Evolutionary conservation across 2,797 vertebrate genomes (phyloP).

Genomic region (Mus spretus): DNA sequence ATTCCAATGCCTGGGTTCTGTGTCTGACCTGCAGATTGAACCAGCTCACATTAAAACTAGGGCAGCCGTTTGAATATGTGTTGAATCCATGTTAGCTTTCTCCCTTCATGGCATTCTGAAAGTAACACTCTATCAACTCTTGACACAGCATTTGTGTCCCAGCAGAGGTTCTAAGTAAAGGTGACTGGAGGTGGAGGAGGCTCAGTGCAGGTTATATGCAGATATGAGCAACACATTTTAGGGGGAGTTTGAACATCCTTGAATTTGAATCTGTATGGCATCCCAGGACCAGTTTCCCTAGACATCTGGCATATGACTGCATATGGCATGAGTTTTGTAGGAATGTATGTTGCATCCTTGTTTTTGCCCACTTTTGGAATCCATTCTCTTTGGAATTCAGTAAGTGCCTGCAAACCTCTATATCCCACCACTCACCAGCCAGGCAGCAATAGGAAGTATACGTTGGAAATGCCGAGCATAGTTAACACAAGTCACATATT

Average conservation of each 20-base stretch:
- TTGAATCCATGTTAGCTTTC: background rate
- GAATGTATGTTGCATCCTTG: background rate
- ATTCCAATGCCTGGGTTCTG: background rate
- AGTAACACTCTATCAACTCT: background rate
- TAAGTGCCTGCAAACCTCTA: background rate
- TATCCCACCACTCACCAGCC: background rate
- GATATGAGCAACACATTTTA: background rate
- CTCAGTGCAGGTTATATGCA: background rate
- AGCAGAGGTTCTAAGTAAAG: background rate
- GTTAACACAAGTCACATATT: conserved; percentile 22
- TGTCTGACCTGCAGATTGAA: background rate
- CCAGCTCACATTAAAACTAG: background rate
- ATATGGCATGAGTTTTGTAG: background rate
- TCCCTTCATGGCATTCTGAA: background rate
- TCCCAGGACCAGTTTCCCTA: background rate
- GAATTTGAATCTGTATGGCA: background rate
- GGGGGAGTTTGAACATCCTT: background rate
- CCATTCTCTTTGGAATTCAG: background rate
- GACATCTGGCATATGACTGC: background rate
- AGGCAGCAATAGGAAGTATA: background rate
- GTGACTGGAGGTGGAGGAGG: background rate
- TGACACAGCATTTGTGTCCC: background rate
- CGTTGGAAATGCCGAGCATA: background rate
- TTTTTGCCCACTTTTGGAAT: conserved; percentile 9
- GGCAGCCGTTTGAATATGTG: background rate